Evolutionary conservation across 2,888 invertebrate species (phyloP).

Genomic region (Apotomis betuletana): DNA sequence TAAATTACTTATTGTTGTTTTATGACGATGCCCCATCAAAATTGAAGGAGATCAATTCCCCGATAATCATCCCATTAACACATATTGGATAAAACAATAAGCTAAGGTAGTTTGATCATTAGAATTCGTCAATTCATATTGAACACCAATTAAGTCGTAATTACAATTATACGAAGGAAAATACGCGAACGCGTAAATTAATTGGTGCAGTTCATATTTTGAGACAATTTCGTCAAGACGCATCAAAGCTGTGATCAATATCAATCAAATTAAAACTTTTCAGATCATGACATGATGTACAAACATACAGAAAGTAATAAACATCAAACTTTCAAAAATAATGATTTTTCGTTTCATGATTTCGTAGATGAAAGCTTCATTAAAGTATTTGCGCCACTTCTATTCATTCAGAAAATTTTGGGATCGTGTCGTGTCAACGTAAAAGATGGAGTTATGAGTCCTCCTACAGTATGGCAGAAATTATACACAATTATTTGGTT

Average conservation of each 20-base stretch:
- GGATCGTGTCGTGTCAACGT: constrained; percentile 60
- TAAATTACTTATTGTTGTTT: too few species aligned
- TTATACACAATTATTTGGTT: constrained; percentile 6
- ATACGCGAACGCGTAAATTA: not conserved
- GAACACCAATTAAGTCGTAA: not conserved
- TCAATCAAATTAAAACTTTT: not conserved
- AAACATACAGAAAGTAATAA: not conserved
- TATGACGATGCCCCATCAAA: too few species aligned
- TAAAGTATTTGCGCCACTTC: constrained; percentile 47
- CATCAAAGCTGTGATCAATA: not conserved
- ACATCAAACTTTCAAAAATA: not conserved
- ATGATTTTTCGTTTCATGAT: constrained; percentile 45
- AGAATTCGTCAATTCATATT: not conserved
- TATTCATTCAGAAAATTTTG: constrained; percentile 52
- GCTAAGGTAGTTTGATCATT: not conserved
- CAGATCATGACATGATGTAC: not conserved
- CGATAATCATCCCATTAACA: too few species aligned
- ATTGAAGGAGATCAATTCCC: too few species aligned
- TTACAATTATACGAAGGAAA: not conserved
- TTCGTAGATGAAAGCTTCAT: constrained; percentile 61
- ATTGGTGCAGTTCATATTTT: not conserved
- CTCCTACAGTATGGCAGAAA: constrained; percentile 5
- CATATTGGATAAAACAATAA: not conserved
- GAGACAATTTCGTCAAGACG: not conserved
- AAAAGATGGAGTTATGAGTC: constrained; percentile 45